Evolutionary conservation across 2,113 vertebrate species (phyloP).

Genomic region (Periophthalmus modestus): DNA sequence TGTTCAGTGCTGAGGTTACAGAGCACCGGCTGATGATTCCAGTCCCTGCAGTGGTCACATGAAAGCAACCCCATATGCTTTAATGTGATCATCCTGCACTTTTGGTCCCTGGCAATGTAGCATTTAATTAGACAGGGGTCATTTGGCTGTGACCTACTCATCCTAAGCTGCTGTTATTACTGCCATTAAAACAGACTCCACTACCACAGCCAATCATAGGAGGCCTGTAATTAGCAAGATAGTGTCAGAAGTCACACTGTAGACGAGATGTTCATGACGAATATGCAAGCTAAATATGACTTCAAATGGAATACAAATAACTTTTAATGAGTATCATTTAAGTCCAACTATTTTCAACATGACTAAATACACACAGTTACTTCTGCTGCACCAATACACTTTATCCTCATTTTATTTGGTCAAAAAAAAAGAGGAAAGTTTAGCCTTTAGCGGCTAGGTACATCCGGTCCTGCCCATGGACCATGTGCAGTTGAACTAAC

Average conservation of each 20-base stretch:
- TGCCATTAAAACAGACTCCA: conserved; percentile 53
- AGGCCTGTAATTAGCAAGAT: conserved; percentile 48
- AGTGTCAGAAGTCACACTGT: conserved; percentile 47
- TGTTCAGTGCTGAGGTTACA: not conserved
- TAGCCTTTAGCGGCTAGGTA: too few relatives aligned
- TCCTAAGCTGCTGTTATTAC: conserved; percentile 51
- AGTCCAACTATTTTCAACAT: not conserved
- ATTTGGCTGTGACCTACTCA: conserved; percentile 48
- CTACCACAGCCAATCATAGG: conserved; percentile 37
- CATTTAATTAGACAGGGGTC: conserved; percentile 65
- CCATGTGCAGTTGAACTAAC: too few relatives aligned
- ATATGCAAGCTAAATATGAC: not conserved
- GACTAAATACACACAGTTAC: not conserved
- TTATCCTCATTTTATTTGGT: not conserved
- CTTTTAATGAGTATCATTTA: not conserved
- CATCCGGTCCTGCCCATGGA: too few relatives aligned
- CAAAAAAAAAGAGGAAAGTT: not conserved
- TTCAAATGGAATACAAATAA: conserved; percentile 9
- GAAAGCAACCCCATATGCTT: conserved; percentile 48
- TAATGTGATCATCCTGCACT: conserved; percentile 62
- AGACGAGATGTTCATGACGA: conserved; percentile 22
- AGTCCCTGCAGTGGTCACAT: conserved; percentile 25
- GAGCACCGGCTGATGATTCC: conserved; percentile 25
- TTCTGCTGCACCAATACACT: not conserved
- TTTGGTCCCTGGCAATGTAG: conserved; percentile 49